Base-by-base conservation (phyloP, 2,113 vertebrate genomes). In the Acanthisitta chloris region DNA sequence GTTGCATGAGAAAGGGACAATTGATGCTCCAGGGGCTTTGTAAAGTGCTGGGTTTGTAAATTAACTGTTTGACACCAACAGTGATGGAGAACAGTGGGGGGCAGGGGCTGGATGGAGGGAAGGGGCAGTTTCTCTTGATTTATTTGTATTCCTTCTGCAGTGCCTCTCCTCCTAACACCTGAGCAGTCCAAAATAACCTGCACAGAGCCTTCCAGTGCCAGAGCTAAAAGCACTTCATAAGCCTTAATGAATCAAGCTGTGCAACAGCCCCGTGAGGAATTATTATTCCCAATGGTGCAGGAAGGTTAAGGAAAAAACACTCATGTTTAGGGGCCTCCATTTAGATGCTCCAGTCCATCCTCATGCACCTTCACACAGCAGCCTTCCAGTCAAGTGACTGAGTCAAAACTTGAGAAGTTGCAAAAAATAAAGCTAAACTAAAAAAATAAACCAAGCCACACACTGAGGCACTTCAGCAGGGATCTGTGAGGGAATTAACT, bases 211-310 rank as follows among this genome's bases (percentile, higher is more conserved):
- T 93, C 88, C 92, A 92, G 88, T 52, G 79, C 82, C 0, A 7
- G 86, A 85, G 86, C 88, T 97, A 96, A 96, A 94, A 94, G 92
- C 94, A 86, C 94, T 96, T 95, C 93, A 92, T 88, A 90, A 92
- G 45, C 85, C 72, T 93, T 96, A 96, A 96, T 96, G 96, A 96
- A 92, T 96, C 93, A 95, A 94, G 90, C 94, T 96, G 93, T 86
- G 94, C 88, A 88, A 72, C 93, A 93, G 45, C 72, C 91, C 69
- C 64, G 72, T 0, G 0, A 96, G 92, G 90, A 96, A 93, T 90
- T 93, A 86, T 94, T 90, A 94, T 90, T 93, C 94, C 92, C 93
- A 88, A 45, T 7, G 58, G 93, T 81, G 64, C 0, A 3, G 67
- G 81, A 54, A 70, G 76, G 64, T 73, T 71, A 51, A 73, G 85